phyloP scores from a whole-genome alignment of 1,140 invertebrate species.

The honey bee (Apis mellifera) region Amel_HAv3.1 CM009943.2:4098001-4098500 shows the following conservation, averaged over 20 bases:
- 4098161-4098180: conserved; percentile 34
- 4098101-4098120: conserved; percentile 13
- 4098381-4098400: conserved; percentile 37
- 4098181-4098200: conserved; percentile 64
- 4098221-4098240: conserved; percentile 59
- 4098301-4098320: conserved; percentile 57
- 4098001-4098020: no score
- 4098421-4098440: not conserved
- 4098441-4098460: not conserved
- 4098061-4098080: not conserved
- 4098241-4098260: conserved; percentile 63
- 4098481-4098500: not conserved
- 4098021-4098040: no score
- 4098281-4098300: conserved; percentile 62
- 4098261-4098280: conserved; percentile 65
- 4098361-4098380: conserved; percentile 44
- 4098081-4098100: not conserved
- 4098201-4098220: conserved; percentile 43
- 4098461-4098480: conserved; percentile 15
- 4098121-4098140: conserved; percentile 7
- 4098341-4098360: conserved; percentile 45
- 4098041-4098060: no score
- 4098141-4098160: conserved; percentile 26
- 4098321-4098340: conserved; percentile 64
- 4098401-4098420: not conserved